These are phyloP conservation scores for Ursus arctos DNA, from an alignment of 2,113 vertebrate genomes.

Conservation along the genomic window DNA sequence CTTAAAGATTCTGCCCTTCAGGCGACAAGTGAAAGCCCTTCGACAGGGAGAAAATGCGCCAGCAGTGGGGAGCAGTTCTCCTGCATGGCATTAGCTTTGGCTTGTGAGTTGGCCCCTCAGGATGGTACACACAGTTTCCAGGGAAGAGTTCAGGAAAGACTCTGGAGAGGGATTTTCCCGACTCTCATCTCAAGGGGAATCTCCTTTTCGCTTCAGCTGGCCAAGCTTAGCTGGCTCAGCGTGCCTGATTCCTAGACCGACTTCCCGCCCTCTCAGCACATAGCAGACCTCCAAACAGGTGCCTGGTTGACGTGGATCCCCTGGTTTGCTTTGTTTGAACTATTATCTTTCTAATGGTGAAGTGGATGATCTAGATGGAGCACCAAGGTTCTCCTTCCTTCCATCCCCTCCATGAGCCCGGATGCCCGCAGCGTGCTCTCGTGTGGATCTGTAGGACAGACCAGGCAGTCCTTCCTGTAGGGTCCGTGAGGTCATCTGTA, in stretches of 20 bases:
- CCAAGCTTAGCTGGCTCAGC: not conserved
- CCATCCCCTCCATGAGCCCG: accelerated
- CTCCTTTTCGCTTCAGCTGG: not conserved
- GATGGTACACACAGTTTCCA: not conserved
- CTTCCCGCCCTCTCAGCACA: not conserved
- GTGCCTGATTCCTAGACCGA: not conserved
- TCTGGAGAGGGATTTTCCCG: not conserved
- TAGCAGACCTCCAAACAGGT: not conserved
- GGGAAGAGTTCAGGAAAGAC: not conserved
- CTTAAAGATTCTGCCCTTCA: not conserved
- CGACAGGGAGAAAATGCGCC: too few relatives aligned
- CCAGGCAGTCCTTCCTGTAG: not conserved
- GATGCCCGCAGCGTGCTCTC: not conserved
- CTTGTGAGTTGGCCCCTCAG: not conserved
- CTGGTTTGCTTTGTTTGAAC: not conserved
- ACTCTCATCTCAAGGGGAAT: not conserved
- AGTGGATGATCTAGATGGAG: not conserved
- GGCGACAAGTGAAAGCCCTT: not conserved
- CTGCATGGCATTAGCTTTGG: not conserved
- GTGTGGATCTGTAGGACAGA: not conserved
- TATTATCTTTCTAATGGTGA: not conserved
- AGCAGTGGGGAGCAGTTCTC: not conserved
- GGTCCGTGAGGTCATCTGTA: not conserved
- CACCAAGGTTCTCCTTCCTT: not conserved
- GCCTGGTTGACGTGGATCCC: not conserved